Evolutionary conservation across 2,888 invertebrate species (phyloP).

Genomic region (Caenorhabditis sp.): DNA sequence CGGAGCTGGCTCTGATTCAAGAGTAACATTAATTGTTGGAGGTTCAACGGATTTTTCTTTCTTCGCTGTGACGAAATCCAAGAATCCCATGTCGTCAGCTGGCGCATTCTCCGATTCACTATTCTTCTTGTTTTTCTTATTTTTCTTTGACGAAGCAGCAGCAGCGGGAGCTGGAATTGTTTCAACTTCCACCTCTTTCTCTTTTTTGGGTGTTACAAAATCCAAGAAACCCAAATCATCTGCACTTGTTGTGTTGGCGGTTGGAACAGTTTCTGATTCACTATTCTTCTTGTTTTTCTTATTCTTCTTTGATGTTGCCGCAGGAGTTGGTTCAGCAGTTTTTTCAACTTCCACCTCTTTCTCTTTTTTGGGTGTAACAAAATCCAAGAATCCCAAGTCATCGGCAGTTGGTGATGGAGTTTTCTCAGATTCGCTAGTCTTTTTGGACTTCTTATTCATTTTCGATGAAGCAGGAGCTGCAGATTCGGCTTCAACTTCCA

Average conservation of each 20-base stretch:
- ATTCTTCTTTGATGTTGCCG: background rate
- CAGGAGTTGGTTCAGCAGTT: no score
- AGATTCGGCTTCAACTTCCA: no score
- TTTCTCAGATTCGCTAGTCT: conserved; percentile 10
- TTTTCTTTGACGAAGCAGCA: background rate
- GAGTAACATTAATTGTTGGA: conserved; percentile 8
- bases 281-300: conserved; percentile 6
- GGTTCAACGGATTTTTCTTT: conserved; percentile 7
- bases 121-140: conserved; percentile 6
- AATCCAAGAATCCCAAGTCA: conserved; percentile 18
- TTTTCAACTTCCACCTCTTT: no score
- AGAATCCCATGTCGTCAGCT: conserved; percentile 7
- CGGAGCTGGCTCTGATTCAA: background rate
- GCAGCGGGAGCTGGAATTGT: no score
- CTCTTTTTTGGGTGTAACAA: conserved; percentile 27
- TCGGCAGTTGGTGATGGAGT: conserved; percentile 12
- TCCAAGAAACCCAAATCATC: conserved; percentile 27
- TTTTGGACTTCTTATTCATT: background rate
- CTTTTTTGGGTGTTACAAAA: conserved; percentile 21
- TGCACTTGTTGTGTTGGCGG: conserved; percentile 5
- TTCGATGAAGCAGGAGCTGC: background rate
- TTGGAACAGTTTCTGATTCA: background rate
- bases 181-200: background rate
- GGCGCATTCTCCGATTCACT: background rate
- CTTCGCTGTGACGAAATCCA: conserved; percentile 28